These are phyloP conservation scores for Lasioglossum villosulum DNA, from an alignment of 2,888 invertebrate genomes.

Conservation along the genomic window DNA sequence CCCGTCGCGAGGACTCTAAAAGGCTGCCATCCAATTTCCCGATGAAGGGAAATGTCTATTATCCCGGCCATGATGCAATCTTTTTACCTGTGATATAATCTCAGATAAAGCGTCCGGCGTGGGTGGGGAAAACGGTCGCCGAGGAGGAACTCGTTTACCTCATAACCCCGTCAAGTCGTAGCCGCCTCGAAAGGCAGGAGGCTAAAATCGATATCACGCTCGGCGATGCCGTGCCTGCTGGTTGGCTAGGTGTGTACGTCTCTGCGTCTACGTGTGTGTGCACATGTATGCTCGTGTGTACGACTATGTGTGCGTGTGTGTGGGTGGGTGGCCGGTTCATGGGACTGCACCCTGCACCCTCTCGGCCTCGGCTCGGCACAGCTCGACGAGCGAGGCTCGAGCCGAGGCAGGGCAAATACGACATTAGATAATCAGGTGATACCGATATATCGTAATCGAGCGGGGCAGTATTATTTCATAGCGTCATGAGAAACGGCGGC, in stretches of 20 bases:
- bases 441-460: slow-evolving; percentile 50
- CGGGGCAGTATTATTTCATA: slow-evolving; percentile 49
- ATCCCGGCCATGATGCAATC: slow-evolving; percentile 55
- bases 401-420: slow-evolving; percentile 34
- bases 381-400: background rate
- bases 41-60: slow-evolving; percentile 47
- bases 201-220: slow-evolving; percentile 55
- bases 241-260: background rate
- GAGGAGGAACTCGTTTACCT: slow-evolving; percentile 57
- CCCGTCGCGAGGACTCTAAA: slow-evolving; percentile 36
- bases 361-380: background rate
- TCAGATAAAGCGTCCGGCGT: slow-evolving; percentile 42
- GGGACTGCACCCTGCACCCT: slow-evolving; percentile 19
- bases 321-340: slow-evolving; percentile 31
- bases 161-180: slow-evolving; percentile 56
- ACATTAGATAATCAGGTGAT: slow-evolving; percentile 55
- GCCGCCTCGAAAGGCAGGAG: slow-evolving; percentile 35
- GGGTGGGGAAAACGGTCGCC: slow-evolving; percentile 34
- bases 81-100: slow-evolving; percentile 66
- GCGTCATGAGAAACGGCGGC: slow-evolving; percentile 38
- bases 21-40: slow-evolving; percentile 60
- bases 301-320: background rate
- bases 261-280: background rate
- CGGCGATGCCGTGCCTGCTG: slow-evolving; percentile 33
- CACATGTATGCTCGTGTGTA: slow-evolving; percentile 7